phyloP scores from a whole-genome alignment of 2,888 invertebrate species.

The Protonemura montana region DNA sequence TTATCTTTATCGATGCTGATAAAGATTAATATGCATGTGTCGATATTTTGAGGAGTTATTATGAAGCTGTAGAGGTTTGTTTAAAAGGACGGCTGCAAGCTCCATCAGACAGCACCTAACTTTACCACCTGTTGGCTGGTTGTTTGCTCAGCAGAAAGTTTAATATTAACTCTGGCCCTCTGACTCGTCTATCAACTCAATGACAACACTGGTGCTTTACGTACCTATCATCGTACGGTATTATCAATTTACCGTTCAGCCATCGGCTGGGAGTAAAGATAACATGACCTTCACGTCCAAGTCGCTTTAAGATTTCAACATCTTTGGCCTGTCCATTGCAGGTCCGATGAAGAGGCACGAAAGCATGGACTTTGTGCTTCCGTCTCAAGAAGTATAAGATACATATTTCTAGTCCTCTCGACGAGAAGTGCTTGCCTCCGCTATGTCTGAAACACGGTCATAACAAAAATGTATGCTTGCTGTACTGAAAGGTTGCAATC shows the following conservation, averaged over 20 bases:
- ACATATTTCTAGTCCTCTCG: constrained; percentile 76
- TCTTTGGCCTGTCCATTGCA: constrained; percentile 60
- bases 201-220: background rate
- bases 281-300: constrained; percentile 68
- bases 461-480: too few relatives aligned
- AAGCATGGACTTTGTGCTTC: constrained; percentile 78
- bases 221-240: constrained; percentile 81
- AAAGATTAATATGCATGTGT: too few relatives aligned
- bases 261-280: constrained; percentile 79
- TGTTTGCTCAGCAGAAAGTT: too few relatives aligned
- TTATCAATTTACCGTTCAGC: constrained; percentile 66
- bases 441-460: background rate
- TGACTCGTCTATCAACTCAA: too few relatives aligned
- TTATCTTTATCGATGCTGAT: too few relatives aligned
- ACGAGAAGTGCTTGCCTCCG: constrained; percentile 73
- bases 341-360: constrained; percentile 76
- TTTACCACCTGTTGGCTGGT: too few relatives aligned
- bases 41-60: too few relatives aligned
- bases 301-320: constrained; percentile 65
- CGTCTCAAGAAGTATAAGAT: constrained; percentile 76
- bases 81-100: too few relatives aligned
- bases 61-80: too few relatives aligned
- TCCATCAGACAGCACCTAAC: too few relatives aligned
- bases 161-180: too few relatives aligned
- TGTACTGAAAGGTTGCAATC: too few relatives aligned